Conservation (phyloP, 2,888 invertebrate species). For the Ophonus ardosiacus region DNA sequence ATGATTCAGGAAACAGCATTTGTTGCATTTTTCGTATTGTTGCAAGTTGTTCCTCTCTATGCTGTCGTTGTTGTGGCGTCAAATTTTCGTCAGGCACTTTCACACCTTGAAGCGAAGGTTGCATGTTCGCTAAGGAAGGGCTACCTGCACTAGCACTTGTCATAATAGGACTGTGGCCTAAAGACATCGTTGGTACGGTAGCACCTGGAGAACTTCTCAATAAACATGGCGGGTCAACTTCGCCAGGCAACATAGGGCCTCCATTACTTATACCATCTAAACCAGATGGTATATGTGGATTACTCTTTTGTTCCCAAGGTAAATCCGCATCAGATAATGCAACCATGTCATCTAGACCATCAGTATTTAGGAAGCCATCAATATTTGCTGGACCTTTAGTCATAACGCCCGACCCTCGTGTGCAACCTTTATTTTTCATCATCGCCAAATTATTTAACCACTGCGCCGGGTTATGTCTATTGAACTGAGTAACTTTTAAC, state of each 20-base stretch:
- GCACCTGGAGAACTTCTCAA: conserved; percentile 56
- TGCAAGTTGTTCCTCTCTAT: conserved; percentile 94
- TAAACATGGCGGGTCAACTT: conserved; percentile 52
- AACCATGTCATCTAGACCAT: conserved; percentile 75
- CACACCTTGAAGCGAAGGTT: conserved; percentile 84
- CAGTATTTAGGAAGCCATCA: conserved; percentile 74
- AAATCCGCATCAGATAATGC: conserved; percentile 74
- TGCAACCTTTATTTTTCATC: conserved; percentile 84
- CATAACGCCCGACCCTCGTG: conserved; percentile 75
- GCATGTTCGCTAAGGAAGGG: conserved; percentile 77
- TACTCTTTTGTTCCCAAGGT: conserved; percentile 77
- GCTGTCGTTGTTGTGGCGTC: conserved; percentile 96
- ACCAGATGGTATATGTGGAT: conserved; percentile 65
- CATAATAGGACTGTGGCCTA: conserved; percentile 74
- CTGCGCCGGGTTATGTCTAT: conserved; percentile 88
- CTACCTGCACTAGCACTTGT: conserved; percentile 75
- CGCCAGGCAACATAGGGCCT: conserved; percentile 52
- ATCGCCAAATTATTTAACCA: conserved; percentile 88
- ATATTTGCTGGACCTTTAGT: conserved; percentile 71
- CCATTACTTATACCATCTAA: conserved; percentile 75
- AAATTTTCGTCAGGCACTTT: conserved; percentile 97
- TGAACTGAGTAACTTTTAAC: conserved; percentile 91
- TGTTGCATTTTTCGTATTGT: conserved; percentile 95
- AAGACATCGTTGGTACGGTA: conserved; percentile 45
- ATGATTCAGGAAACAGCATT: conserved; percentile 90